Evolutionary conservation across 2,888 invertebrate species (phyloP), one percentile per base, ranked within the genome.

Genomic region (Diplolepis rosae): DNA sequence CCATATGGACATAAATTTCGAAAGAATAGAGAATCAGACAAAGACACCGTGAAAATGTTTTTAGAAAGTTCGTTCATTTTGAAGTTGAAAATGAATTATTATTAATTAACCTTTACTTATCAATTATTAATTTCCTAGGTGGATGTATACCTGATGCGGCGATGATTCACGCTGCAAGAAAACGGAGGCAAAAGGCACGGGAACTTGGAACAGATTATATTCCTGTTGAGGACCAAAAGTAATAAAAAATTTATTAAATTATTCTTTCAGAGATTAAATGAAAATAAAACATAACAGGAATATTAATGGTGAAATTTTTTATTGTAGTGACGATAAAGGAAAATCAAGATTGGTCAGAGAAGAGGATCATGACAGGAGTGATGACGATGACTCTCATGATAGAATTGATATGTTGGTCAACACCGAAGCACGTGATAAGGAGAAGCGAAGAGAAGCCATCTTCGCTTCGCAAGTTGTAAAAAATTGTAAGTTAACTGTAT

Each of bases 121-220:
- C 11, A 30, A 6, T 73, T 24, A 35, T 65, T 68, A 42, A 71
- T 69, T 71, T 72, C 75, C 9, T 70, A 91, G 91, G 91, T 85
- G 98, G 98, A 15, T 94, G 94, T 79, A 98, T 98, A 85, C 98
- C 99, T 9, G 98, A 99, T 91, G 98, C 99, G 9, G 97, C 97
- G 67, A 95, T 98, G 92, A 99, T 99, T 88, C 98, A 98, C 90
- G 97, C 97, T 79, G 98, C 98, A 11, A 92, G 98, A 85, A 99
- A 99, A 90, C 93, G 95, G 75, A 92, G 99, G 83, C 98, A 98
- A 90, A 93, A 96, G 91, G 97, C 98, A 76, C 92, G 98, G 88
- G 97, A 97, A 90, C 92, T 94, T 88, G 93, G 93, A 83, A 90
- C 89, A 45, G 92, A 92, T 77, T 92, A 90, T 83, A 90, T 93